These are phyloP conservation scores for Poeciliopsis retropinna DNA, from an alignment of 2,113 vertebrate genomes.

Conservation along the genomic window DNA sequence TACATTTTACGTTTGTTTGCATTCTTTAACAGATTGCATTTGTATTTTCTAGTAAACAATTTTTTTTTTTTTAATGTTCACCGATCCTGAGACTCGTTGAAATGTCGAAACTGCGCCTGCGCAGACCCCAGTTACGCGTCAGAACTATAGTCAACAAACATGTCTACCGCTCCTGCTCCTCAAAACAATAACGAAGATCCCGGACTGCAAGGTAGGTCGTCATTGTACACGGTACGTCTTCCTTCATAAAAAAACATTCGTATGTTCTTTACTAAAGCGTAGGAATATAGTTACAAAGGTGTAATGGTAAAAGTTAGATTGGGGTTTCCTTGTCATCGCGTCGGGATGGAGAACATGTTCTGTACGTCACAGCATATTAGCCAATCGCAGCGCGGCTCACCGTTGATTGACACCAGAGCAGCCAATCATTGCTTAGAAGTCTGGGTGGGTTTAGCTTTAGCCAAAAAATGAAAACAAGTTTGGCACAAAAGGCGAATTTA, in stretches of 20 bases:
- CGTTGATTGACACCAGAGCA: slow-evolving; percentile 53
- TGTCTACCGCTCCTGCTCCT: slow-evolving; percentile 80
- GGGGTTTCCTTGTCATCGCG: slow-evolving; percentile 70
- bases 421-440: slow-evolving; percentile 52
- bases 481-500: slow-evolving; percentile 52
- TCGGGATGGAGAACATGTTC: slow-evolving; percentile 47
- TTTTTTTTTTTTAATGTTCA: no score
- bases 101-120: slow-evolving; percentile 51
- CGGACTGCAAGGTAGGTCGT: slow-evolving; percentile 79
- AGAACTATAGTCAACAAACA: slow-evolving; percentile 79
- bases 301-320: slow-evolving; percentile 68
- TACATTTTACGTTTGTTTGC: neutral
- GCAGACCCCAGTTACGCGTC: slow-evolving; percentile 68
- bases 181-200: slow-evolving; percentile 82
- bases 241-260: no score
- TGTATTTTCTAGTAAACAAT: neutral
- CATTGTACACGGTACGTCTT: neutral
- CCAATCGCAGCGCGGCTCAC: slow-evolving; percentile 55
- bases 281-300: slow-evolving; percentile 8
- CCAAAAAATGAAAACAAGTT: slow-evolving; percentile 80
- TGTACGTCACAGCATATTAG: slow-evolving; percentile 19
- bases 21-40: neutral
- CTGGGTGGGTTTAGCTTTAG: slow-evolving; percentile 51
- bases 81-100: neutral
- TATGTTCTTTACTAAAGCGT: rapidly evolving